Conservation (phyloP, 2,797 vertebrate species). For the Hirundo rustica region DNA sequence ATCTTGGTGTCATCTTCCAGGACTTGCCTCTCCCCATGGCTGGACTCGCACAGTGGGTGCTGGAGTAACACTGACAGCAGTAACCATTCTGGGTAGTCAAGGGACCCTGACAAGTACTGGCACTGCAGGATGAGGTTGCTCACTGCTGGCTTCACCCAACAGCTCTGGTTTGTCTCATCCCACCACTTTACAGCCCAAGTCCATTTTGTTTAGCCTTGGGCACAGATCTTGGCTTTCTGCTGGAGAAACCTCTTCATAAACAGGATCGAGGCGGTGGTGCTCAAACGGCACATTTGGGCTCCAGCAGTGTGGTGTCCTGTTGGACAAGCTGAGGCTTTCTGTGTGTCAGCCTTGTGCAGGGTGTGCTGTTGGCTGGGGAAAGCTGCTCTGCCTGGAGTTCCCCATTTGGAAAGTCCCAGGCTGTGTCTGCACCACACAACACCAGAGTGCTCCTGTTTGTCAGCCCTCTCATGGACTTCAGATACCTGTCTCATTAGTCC, state of each 20-base stretch:
- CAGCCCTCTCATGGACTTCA: not conserved
- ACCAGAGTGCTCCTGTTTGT: not conserved
- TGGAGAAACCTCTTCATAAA: not conserved
- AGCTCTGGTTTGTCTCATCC: not conserved
- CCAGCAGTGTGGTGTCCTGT: not conserved
- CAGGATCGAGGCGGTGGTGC: not conserved
- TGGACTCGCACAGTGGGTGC: accelerated
- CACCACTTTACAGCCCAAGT: not conserved
- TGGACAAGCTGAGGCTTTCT: not conserved
- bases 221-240: not conserved
- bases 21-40: not conserved
- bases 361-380: not conserved
- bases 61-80: not conserved
- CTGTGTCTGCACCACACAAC: not conserved
- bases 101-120: not conserved
- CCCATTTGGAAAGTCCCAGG: not conserved
- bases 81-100: not conserved
- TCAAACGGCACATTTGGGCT: not conserved
- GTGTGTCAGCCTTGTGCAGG: not conserved
- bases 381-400: accelerated
- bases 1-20: not conserved
- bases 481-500: not conserved
- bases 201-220: not conserved
- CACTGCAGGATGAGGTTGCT: not conserved
- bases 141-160: not conserved